Base-by-base conservation (phyloP, 2,888 invertebrate species). In the Leucoma salicis region DNA sequence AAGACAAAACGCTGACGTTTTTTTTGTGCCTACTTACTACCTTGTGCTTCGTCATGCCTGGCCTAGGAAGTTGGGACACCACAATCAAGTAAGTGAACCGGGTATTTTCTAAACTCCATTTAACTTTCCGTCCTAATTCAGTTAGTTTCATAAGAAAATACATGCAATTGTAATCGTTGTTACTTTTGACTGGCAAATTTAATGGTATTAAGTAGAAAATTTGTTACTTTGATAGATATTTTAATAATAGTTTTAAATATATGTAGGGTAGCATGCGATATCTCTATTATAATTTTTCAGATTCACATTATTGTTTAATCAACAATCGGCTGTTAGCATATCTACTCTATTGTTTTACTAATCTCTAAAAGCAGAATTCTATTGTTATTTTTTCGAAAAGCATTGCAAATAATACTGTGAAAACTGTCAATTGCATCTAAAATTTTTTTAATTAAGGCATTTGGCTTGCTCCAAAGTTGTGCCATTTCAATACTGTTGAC, bases 401-500 rank as follows among this genome's bases (percentile, higher is more conserved):
- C 44, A 35, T 37, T 44, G 39, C 35, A 36, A 42, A 53, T 60
- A 62, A 59, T 66, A 44, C 55, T 69, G 63, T 51, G 67, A 64
- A 63, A 57, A 52, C 27, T 31, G 35, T 50, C 57, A 58, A 69
- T 72, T 61, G 48, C 47, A 62, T 62, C 45, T 49, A 41, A 46
- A 39, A 38, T 39, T 53, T n/a, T n/a, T 60, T 68, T 71, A 66
- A 70, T 67, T 70, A 66, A 58, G 39, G 42, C 33, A 45, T 35
- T 61, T 75, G 74, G 74, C 70, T 27, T 12, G 35, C 25, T 36
- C 68, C 73, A 70, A 73, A 60, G 59, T 47, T 55, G 46, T 56
- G 46, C 43, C 53, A 49, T 59, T 56, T 49, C 50, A 42, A 42
- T 42, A 57, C 42, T n/a, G 39, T 53, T 21, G 61, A 61, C 64